Base-by-base conservation (phyloP, 2,888 invertebrate genomes). In the Patella ulyssiponensis region DNA sequence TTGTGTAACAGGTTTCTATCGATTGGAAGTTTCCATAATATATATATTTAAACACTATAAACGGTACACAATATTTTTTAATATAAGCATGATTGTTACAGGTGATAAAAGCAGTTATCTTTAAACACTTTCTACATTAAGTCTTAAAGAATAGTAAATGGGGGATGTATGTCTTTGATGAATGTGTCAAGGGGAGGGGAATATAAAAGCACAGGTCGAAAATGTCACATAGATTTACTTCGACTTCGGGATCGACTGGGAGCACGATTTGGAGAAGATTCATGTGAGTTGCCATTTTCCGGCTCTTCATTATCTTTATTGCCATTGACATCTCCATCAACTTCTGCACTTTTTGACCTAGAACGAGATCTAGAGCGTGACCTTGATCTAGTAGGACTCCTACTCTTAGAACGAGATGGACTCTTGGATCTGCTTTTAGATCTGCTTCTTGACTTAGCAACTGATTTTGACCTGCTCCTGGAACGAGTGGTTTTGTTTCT, bases 181-280 rank as follows among this genome's bases (percentile, higher is more conserved):
- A 44, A 44, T 44, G 44, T 7, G 44, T 44, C 44, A 44, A 7
- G 33, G 44, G 44, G 44, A 0, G 9, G 44, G 44, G 44, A 44
- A 44, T 44, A 44, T 44, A 44, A 44, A 44, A 44, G 9, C 44
- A 44, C 5, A 33, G 44, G 44, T 44, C 7, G 1, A 44, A 9
- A 44, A 44, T 44, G 1, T 44, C 44, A 44, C 44, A 44, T 1
- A 44, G 76, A 76, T 54, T 33, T 71, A 71, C 76, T 76, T 70
- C 75, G 58, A 69, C 75, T 76, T 76, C 72, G 64, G 52, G 78
- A 78, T 56, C 72, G 75, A 78, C 73, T 78, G 75, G 51, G 75
- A 71, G 20, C 69, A 69, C 15, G 77, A 78, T 54, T 73, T 73
- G 70, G 72, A 73, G 17, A 71, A 53, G 52, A 44, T 44, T 44